Evolutionary conservation across 2,113 vertebrate genomes (phyloP), one percentile per base, ranked within the genome.

Genomic region (Callipepla squamata): DNA sequence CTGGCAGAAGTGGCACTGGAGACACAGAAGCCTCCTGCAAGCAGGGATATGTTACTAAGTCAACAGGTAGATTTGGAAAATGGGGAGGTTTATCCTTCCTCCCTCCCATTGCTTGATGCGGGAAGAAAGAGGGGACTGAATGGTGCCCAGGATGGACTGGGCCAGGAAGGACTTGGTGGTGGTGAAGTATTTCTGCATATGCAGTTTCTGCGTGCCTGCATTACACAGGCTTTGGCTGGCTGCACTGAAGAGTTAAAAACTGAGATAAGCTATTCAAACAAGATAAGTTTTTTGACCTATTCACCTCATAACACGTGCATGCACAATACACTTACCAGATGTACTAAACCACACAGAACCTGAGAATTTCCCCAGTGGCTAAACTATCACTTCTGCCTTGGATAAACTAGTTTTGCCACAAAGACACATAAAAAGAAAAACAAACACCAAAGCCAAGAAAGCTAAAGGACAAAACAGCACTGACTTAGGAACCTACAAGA

Each of bases 321-420:
- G 13, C 34, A 80, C 55, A 69, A 65, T 53, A 34, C 81, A 59
- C 86, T 87, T 90, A 68, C 65, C 42, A 69, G 73, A 88, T 32
- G 69, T 58, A 63, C 61, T 78, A 91, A 92, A 75, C 25, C n/a
- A 90, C 51, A 86, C 26, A 69, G 76, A 92, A 92, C 48, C 55
- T 77, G 94, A 88, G 90, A 95, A 92, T 89, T 91, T 91, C 55
- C 81, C 93, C 89, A 25, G 51, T 48, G 87, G 94, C 93, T 75
- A 90, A 96, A 92, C 50, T 95, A 77, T 57, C 92, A 70, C 94
- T 89, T 93, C 77, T 92, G 32, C 21, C n/a, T 77, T 72, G 79
- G 92, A 9, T 25, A 89, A 89, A 86, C 21, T n/a, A 55, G 77
- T 67, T 89, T 76, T 92, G 48, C 85, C 67, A 89, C 48, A 93